phyloP scores from a whole-genome alignment of 92 coral and sea anemone genomes.

The Scolanthus callimorphus region DNA sequence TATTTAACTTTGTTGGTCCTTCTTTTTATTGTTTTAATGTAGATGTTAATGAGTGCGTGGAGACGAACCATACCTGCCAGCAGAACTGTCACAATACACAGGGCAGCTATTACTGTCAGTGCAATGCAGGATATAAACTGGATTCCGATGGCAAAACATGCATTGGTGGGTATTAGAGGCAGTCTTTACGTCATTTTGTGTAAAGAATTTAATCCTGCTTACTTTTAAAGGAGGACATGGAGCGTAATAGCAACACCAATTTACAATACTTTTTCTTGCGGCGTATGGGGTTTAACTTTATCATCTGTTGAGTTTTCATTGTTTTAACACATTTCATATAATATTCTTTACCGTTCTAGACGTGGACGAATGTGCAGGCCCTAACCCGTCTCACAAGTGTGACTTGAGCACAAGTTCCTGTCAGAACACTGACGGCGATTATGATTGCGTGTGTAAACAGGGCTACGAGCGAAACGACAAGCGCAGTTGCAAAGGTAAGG shows the following conservation, averaged over 20 bases:
- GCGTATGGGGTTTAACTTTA: no score
- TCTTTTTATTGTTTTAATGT: background rate
- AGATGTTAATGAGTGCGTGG: conserved; percentile 36
- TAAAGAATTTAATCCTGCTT: no score
- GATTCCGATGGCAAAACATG: conserved; percentile 28
- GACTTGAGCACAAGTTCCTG: conserved; percentile 40
- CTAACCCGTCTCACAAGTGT: conserved; percentile 9
- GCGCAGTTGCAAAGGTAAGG: conserved; percentile 25
- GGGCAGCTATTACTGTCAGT: conserved; percentile 36
- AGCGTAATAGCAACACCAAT: no score
- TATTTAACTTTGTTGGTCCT: no score
- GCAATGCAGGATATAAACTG: conserved; percentile 32
- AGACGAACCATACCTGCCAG: conserved; percentile 14
- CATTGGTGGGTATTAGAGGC: conserved; percentile 37
- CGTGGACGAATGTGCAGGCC: conserved; percentile 40
- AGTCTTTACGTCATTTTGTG: no score
- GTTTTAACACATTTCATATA: background rate
- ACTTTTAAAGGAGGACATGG: no score
- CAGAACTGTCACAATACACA: conserved; percentile 33
- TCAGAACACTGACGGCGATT: conserved; percentile 38
- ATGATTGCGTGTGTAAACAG: conserved; percentile 30
- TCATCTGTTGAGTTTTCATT: no score
- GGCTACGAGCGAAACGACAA: conserved; percentile 31
- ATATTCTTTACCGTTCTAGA: conserved; percentile 20
- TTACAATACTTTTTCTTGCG: no score